phyloP scores from a whole-genome alignment of 2,888 invertebrate species.

The Ornithoptera priamus region DNA sequence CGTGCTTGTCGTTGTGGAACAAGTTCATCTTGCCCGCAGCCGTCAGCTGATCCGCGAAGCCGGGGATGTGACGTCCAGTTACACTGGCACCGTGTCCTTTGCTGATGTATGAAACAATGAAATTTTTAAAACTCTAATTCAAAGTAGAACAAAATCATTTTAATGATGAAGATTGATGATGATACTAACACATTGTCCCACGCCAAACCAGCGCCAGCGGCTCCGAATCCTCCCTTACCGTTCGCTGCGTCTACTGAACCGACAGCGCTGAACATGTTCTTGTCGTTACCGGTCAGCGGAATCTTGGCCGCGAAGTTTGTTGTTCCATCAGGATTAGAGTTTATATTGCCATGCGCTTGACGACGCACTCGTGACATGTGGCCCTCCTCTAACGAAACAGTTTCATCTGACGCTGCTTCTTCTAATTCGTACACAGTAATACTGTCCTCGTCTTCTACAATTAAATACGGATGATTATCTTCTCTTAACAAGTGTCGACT shows the following conservation, averaged over 20 bases:
- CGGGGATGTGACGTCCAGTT: slow-evolving; percentile 44
- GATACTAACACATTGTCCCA: slow-evolving; percentile 46
- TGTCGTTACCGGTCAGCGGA: slow-evolving; percentile 36
- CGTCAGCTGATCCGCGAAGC: slow-evolving; percentile 46
- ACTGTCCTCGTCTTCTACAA: slow-evolving; percentile 2
- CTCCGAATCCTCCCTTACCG: slow-evolving; percentile 35
- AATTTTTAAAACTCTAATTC: too few relatives aligned
- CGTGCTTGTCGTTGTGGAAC: slow-evolving; percentile 44
- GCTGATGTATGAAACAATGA: slow-evolving; percentile 29
- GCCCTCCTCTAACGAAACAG: background rate
- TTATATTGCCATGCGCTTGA: slow-evolving; percentile 35
- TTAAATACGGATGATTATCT: background rate
- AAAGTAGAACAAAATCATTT: too few relatives aligned
- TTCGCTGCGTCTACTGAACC: slow-evolving; percentile 34
- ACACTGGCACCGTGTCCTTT: slow-evolving; percentile 43
- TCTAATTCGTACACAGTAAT: slow-evolving; percentile 14
- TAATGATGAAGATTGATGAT: too few relatives aligned
- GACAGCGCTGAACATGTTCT: slow-evolving; percentile 38
- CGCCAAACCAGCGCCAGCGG: slow-evolving; percentile 42
- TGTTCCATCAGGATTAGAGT: slow-evolving; percentile 39
- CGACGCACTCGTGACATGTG: slow-evolving; percentile 30
- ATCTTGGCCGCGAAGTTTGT: slow-evolving; percentile 36
- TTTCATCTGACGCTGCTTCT: slow-evolving; percentile 40
- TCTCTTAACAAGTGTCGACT: slow-evolving; percentile 3
- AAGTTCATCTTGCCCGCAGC: slow-evolving; percentile 45